phyloP scores from a whole-genome alignment of 2,113 vertebrate species.

The Sardina pilchardus region DNA sequence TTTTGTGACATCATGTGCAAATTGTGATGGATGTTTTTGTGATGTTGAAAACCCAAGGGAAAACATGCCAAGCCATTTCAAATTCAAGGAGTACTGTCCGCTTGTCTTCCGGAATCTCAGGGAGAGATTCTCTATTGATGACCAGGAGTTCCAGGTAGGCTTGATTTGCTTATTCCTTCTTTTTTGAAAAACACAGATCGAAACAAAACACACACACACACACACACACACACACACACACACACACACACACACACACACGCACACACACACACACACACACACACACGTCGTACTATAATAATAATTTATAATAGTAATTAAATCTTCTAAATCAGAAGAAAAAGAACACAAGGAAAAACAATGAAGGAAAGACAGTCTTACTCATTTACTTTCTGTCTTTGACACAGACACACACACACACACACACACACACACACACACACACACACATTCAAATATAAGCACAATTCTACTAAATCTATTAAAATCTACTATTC shows the following conservation, averaged over 20 bases:
- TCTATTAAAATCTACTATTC: too few species aligned
- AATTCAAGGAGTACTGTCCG: conserved; percentile 90
- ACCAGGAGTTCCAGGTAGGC: conserved; percentile 84
- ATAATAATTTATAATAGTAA: too few species aligned
- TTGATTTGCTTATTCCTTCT: background rate
- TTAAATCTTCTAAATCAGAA: too few species aligned
- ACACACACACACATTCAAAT: background rate
- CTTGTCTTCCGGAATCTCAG: conserved; percentile 89
- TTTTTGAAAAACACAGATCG: background rate
- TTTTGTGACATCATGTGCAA: background rate
- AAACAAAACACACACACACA: background rate
- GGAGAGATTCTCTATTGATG: conserved; percentile 87
- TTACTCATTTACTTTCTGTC: background rate
- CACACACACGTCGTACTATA: too few species aligned
- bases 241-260: background rate
- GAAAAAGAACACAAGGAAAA: background rate
- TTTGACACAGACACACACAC: background rate
- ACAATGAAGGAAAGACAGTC: background rate
- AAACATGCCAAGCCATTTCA: conserved; percentile 92
- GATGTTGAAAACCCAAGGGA: conserved; percentile 72
- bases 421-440: background rate
- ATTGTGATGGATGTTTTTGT: conserved; percentile 26
- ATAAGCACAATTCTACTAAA: background rate
- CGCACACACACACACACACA: too few species aligned
- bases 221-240: background rate